Percentiles rank a stretch among this genome's conserved stretches.
Conservation (phyloP, 2,797 vertebrate species). For the Tamandua tetradactyla region DNA sequence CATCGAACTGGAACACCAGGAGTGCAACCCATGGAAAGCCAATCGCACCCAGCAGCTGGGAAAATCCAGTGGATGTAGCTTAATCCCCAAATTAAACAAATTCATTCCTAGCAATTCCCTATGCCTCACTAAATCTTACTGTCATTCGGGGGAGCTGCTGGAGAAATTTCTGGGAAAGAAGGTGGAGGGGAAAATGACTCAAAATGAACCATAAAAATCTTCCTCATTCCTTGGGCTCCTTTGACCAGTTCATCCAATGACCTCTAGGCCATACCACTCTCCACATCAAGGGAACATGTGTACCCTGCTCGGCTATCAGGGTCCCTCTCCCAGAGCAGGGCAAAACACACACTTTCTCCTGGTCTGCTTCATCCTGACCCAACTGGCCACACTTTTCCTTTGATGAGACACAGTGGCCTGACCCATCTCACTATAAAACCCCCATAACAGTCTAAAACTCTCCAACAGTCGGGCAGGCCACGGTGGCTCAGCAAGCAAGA, state of each 20-base stretch:
- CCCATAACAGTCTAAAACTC: too few relatives aligned
- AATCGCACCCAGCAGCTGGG: background rate
- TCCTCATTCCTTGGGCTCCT: background rate
- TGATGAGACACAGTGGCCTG: background rate
- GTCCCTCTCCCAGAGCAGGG: background rate
- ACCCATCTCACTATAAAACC: background rate
- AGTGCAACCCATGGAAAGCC: background rate
- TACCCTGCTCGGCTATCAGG: background rate
- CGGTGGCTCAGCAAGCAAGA: too few relatives aligned
- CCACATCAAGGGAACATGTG: fast-evolving
- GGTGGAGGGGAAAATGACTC: background rate
- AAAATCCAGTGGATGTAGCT: background rate
- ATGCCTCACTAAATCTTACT: background rate
- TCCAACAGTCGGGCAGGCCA: background rate
- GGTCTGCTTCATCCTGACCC: background rate
- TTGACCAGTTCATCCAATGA: background rate
- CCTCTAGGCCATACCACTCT: background rate
- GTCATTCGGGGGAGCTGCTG: background rate
- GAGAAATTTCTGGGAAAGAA: conserved; percentile 9
- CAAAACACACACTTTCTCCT: background rate
- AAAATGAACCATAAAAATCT: background rate
- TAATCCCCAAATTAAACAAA: background rate
- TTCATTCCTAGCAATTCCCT: background rate
- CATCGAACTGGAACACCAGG: background rate
- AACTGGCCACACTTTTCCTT: background rate